phyloP scores from a whole-genome alignment of 2,797 vertebrate species.

The Carduelis carduelis region DNA sequence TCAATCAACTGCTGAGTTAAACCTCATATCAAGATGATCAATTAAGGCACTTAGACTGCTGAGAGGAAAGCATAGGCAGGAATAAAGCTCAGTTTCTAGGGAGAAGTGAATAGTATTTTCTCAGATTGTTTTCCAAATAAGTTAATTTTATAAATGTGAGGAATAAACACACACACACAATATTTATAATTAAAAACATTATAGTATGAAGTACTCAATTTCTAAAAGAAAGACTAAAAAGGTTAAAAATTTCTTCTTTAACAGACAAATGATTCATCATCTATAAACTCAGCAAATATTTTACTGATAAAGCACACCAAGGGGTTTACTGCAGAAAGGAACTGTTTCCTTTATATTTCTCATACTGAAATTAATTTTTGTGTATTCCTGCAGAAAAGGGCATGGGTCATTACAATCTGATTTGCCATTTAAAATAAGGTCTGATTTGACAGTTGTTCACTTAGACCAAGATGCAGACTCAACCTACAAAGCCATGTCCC shows the following conservation, averaged over 20 bases:
- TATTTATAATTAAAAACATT: background rate
- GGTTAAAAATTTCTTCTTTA: background rate
- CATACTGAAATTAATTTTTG: background rate
- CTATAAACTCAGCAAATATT: background rate
- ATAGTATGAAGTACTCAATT: background rate
- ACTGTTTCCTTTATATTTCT: background rate
- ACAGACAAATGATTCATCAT: background rate
- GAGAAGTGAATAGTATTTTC: background rate
- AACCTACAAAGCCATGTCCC: background rate
- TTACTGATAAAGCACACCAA: background rate
- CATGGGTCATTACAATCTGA: background rate
- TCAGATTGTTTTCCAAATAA: background rate
- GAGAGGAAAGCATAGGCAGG: background rate
- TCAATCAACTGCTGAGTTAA: slow-evolving; percentile 14
- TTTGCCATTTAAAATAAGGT: background rate
- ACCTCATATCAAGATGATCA: background rate
- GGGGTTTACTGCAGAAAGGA: background rate
- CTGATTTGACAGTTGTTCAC: background rate
- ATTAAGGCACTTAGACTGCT: background rate
- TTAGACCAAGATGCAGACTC: background rate
- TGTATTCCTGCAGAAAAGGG: background rate
- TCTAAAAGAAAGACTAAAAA: background rate
- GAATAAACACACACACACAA: background rate
- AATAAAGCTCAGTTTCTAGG: background rate
- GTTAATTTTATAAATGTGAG: background rate